Base-by-base conservation (phyloP, 2,797 vertebrate genomes). In the Pseudochirops corinnae region DNA sequence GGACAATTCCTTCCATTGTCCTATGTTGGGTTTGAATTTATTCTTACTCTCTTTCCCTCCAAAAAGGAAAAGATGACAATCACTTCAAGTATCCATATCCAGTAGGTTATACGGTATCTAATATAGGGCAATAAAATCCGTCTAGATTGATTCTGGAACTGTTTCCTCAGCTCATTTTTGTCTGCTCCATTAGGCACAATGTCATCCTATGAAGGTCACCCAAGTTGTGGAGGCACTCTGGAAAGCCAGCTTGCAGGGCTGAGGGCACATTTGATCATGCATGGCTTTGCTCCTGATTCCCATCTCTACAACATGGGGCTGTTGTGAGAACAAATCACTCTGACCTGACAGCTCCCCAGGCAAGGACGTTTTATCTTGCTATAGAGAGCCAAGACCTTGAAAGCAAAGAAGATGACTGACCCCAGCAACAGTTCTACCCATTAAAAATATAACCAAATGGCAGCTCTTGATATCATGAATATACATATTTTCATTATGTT, bases 201-300 rank as follows among this genome's bases (percentile, higher is more conserved):
- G 67, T 87, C 96, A 96, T 97, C 95, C 6, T 95, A 26, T 56
- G 82, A 96, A 50, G 90, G 95, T 96, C 57, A 46, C 67, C 39
- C n/a, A 55, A 55, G 13, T 26, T 0, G 39, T 82, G 26, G 28
- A 50, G 26, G 16, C 33, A 93, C 12, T 29, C n/a, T 96, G 46
- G 0, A 39, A 95, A 92, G 33, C 94, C 33, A 52, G 95, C 92
- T 93, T 82, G 18, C 39, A 82, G 74, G 74, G 74, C 39, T 82
- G 52, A 93, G 82, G 82, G 56, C 26, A 96, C 87, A 97, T 96
- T 97, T 96, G 96, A 93, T 93, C 82, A 91, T 62, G 55, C 90
- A 87, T 95, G 94, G 94, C 62, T 82, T 82, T 82, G 74, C 74
- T 82, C 39, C n/a, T 92, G 91, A 96, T 95, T 92, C 60, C 50